Evolutionary conservation across 2,888 invertebrate genomes (phyloP).

Genomic region (Digitonthophagus gazella): DNA sequence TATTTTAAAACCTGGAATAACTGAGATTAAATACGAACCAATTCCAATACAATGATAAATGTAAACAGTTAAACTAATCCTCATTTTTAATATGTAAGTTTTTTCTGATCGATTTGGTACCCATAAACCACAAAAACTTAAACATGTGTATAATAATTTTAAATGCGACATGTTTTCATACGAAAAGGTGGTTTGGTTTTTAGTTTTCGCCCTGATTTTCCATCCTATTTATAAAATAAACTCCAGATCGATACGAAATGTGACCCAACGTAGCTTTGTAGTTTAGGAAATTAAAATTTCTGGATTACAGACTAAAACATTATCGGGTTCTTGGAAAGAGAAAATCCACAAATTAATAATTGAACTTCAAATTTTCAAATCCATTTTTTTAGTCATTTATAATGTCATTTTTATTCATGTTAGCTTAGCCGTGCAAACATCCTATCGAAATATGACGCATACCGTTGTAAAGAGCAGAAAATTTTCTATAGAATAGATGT

Average conservation of each 20-base stretch:
- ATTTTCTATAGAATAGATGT: no score
- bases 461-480: no score
- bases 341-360: no score
- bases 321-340: no score
- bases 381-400: no score
- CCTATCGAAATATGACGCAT: no score
- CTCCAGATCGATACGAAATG: not conserved
- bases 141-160: not conserved
- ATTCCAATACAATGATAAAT: not conserved
- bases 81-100: not conserved
- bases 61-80: not conserved
- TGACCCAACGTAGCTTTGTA: no score
- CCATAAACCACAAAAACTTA: not conserved
- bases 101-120: not conserved
- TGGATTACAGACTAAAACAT: no score
- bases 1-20: not conserved
- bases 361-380: no score
- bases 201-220: conserved; percentile 3
- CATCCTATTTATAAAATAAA: not conserved
- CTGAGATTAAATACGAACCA: not conserved
- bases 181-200: not conserved
- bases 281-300: no score
- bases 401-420: no score
- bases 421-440: no score
- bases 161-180: not conserved